Percentiles rank a stretch among this genome's conserved stretches.
Evolutionary conservation across 2,888 invertebrate species (phyloP).

Genomic region (Parelbella ahira): DNA sequence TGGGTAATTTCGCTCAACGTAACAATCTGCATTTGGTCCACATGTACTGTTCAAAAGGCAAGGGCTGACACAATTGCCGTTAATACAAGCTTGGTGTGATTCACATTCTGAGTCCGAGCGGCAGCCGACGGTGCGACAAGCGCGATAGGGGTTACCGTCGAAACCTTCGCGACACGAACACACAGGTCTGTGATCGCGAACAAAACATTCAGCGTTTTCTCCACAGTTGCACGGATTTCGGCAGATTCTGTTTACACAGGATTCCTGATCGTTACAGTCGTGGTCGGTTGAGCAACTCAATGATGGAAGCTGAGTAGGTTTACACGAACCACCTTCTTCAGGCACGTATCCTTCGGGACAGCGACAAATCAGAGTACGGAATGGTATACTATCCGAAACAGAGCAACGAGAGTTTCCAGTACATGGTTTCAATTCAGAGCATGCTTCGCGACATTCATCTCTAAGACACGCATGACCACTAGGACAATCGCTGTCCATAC

Average conservation of each 20-base stretch:
- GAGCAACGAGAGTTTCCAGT: conserved; percentile 87
- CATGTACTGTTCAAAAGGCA: conserved; percentile 90
- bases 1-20: conserved; percentile 85
- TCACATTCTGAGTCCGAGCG: conserved; percentile 91
- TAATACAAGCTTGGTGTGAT: conserved; percentile 90
- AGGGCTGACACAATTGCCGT: conserved; percentile 92
- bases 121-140: conserved; percentile 90
- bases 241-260: conserved; percentile 92
- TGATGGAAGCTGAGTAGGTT: conserved; percentile 84
- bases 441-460: conserved; percentile 89
- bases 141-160: conserved; percentile 92
- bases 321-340: conserved; percentile 88
- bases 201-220: conserved; percentile 88
- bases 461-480: conserved; percentile 90
- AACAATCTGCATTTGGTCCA: conserved; percentile 91
- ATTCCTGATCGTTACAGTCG: conserved; percentile 88
- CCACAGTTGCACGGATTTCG: conserved; percentile 94
- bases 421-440: conserved; percentile 88
- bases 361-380: conserved; percentile 92
- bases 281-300: conserved; percentile 89
- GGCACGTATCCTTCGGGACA: conserved; percentile 93
- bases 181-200: conserved; percentile 91
- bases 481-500: conserved; percentile 89
- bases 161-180: conserved; percentile 92
- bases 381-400: conserved; percentile 91